phyloP scores from a whole-genome alignment of 2,113 vertebrate genomes.

The Albula glossodonta region DNA sequence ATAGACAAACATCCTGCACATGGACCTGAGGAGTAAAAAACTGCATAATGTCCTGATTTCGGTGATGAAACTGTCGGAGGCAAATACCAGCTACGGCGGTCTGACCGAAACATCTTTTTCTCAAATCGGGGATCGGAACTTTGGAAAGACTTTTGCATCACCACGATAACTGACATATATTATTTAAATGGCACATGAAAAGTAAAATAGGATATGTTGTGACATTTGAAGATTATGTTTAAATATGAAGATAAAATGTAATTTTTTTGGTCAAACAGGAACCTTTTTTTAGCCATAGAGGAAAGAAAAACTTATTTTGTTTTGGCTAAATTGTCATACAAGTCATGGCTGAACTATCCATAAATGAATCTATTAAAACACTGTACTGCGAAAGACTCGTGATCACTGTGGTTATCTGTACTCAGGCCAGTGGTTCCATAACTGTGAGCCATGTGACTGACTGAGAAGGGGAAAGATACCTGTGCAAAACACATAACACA shows the following conservation, averaged over 20 bases:
- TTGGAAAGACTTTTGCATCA: not conserved
- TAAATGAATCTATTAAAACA: not conserved
- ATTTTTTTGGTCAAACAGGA: not conserved
- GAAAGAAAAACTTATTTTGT: not conserved
- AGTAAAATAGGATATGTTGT: not conserved
- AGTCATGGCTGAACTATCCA: not conserved
- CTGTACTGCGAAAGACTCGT: not conserved
- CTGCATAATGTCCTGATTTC: not conserved
- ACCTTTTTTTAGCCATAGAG: not conserved
- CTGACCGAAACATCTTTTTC: not conserved
- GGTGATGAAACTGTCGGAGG: not conserved
- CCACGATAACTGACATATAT: not conserved
- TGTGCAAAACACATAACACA: too few relatives aligned
- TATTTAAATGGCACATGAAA: not conserved
- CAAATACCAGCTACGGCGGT: not conserved
- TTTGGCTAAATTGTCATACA: slow-evolving; percentile 11
- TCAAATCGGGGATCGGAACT: not conserved
- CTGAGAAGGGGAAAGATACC: too few relatives aligned
- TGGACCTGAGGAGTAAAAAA: not conserved
- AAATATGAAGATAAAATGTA: not conserved
- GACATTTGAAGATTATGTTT: not conserved
- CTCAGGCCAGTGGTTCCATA: not conserved
- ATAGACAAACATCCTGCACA: not conserved
- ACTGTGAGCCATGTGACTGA: not conserved
- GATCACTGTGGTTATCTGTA: not conserved